Evolutionary conservation across 30 jellyfish, hydroid and myxozoan genomes (phyloP), one percentile per base, ranked within the genome.

Genomic region (Turritopsis rubra): DNA sequence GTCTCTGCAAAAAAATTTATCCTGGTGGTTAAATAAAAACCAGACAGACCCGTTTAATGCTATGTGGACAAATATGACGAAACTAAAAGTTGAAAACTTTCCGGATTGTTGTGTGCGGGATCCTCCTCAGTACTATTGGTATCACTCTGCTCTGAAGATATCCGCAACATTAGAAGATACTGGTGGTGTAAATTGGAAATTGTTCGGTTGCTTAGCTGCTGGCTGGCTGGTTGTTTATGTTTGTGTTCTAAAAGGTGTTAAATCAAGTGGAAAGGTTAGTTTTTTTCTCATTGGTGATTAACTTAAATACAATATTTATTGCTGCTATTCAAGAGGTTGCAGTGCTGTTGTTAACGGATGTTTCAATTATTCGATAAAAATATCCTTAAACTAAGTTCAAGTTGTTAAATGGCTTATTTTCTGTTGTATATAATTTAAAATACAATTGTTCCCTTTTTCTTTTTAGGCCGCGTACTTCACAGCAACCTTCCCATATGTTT

Each of bases 401-500:
- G n/a, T n/a, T n/a, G n/a, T n/a, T n/a, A n/a, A n/a, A n/a, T n/a
- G n/a, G n/a, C n/a, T n/a, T n/a, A n/a, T n/a, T n/a, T n/a, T n/a
- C n/a, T n/a, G n/a, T n/a, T n/a, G n/a, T n/a, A n/a, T n/a, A n/a
- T n/a, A n/a, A n/a, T n/a, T n/a, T n/a, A n/a, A n/a, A n/a, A n/a
- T n/a, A n/a, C n/a, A n/a, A 17, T 75, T 73, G 83, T 75, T 85
- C 73, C 54, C 75, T 24, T 54, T 31, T 1, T 22, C 29, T 79
- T 76, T 80, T 53, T 68, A 92, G 98, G 98, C 96, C n/a, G 98
- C 91, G 3, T 92, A 92, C 79, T 88, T 92, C 82, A 92, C 98
- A 23, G 98, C 98, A 72, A 92, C 98, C 16, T 92, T 92, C 54
- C 98, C 98, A 18, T 92, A 92, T 86, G 91, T 92, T 83, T 82